phyloP scores from a whole-genome alignment of 2,797 vertebrate genomes.

The Myotis pilosus region DNA sequence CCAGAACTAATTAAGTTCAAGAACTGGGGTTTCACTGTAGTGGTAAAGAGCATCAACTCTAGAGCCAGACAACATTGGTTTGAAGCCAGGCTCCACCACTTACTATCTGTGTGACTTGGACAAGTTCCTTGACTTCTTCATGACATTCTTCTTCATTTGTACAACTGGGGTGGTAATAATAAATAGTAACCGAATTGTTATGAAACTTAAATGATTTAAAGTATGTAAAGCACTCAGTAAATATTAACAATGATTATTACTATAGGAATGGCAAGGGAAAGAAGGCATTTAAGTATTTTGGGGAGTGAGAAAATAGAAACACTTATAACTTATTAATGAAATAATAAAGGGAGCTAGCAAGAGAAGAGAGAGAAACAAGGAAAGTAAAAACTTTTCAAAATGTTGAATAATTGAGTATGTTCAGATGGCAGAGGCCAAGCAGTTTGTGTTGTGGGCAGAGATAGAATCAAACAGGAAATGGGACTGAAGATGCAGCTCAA shows the following conservation, averaged over 20 bases:
- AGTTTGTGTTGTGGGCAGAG: not conserved
- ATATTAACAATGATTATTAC: not conserved
- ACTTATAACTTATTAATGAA: not conserved
- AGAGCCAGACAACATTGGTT: not conserved
- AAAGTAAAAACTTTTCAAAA: not conserved
- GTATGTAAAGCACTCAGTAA: not conserved
- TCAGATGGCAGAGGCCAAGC: not conserved
- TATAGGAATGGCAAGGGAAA: not conserved
- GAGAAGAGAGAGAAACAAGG: not conserved
- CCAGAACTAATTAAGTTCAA: too few relatives aligned
- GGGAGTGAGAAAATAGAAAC: constrained; percentile 12
- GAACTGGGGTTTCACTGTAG: too few relatives aligned
- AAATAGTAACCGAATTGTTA: not conserved
- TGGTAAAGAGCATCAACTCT: not conserved
- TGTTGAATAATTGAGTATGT: not conserved
- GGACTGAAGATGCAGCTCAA: not conserved
- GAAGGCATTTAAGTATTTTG: not conserved
- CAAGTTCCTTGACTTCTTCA: not conserved
- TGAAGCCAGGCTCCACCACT: not conserved
- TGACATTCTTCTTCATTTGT: not conserved
- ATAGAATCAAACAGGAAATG: not conserved
- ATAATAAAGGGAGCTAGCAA: not conserved
- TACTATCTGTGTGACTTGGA: not conserved
- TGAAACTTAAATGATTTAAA: constrained; percentile 16
- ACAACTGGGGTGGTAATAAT: not conserved